Conservation (phyloP, 2,888 invertebrate species). For the Eupithecia dodoneata region DNA sequence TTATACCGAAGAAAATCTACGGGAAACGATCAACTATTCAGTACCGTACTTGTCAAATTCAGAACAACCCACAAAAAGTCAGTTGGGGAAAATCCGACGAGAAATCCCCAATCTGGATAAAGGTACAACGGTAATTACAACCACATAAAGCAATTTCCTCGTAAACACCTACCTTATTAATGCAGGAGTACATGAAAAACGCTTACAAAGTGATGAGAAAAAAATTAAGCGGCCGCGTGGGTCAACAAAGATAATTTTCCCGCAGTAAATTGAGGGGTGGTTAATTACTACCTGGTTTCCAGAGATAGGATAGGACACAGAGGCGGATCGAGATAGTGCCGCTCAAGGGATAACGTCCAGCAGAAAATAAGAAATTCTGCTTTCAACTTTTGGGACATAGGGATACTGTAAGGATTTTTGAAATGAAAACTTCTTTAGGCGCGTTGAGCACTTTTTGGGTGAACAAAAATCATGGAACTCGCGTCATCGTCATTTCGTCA, state of each 20-base stretch:
- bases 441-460: no score
- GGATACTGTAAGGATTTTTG: neutral
- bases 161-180: constrained; percentile 54
- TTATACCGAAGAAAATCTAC: neutral
- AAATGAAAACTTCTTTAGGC: no score
- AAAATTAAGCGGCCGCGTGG: constrained; percentile 71
- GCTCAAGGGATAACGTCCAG: neutral
- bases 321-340: constrained; percentile 34
- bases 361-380: constrained; percentile 1
- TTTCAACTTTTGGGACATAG: neutral
- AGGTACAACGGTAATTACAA: constrained; percentile 24
- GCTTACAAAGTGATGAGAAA: constrained; percentile 58
- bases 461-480: no score
- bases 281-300: constrained; percentile 68
- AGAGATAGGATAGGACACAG: constrained; percentile 65
- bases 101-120: constrained; percentile 11
- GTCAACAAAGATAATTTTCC: constrained; percentile 77
- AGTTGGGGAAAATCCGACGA: neutral
- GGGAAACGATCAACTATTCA: neutral
- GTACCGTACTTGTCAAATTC: neutral
- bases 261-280: constrained; percentile 72
- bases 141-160: constrained; percentile 36
- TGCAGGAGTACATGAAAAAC: constrained; percentile 52
- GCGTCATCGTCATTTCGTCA: no score
- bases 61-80: constrained; percentile 2